Base-by-base conservation (phyloP, 2,888 invertebrate genomes). In the Cataglyphis albicans region DNA sequence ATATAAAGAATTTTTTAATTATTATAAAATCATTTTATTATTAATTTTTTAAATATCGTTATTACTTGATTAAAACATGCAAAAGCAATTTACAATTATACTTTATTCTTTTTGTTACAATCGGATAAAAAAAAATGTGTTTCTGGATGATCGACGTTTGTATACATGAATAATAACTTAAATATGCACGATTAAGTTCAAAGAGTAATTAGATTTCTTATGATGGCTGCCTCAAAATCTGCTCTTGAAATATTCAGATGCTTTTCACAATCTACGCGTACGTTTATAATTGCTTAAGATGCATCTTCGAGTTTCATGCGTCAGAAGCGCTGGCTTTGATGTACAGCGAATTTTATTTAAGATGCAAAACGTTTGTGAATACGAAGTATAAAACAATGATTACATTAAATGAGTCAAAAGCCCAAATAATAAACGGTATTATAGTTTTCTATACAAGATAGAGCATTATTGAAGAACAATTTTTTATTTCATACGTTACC, bases 271-370 rank as follows among this genome's bases (percentile, higher is more conserved):
- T 63, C 72, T 21, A 41, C 18, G 70, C 63, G 5, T 41, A 70
- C 41, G 57, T 9, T 32, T 21, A 44, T 78, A 70, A 70, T 44
- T n/a, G 70, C 18, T 57, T 44, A 59, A 78, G 72, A 59, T 70
- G 44, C 21, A 32, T 12, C 72, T 78, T 59, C 68, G 70, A 21
- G 41, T 32, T 44, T 70, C 32, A 70, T 78, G 32, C 70, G 41
- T 78, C 55, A 44, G n/a, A 78, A 70, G 29, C 70, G 48, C 67
- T 32, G 32, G 5, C 72, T 78, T 78, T 78, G 72, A 70, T 44
- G 35, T 57, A 9, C 25, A 12, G 12, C 41, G 57, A 70, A 59
- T 78, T 78, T 70, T 44, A 32, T 59, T 70, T 57, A 48, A 78
- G 29, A 70, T 44, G 57, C 78, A 59, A 78, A 78, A 21, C 52